Conservation (phyloP, 2,797 vertebrate genomes). For the Esox masquinongy region DNA sequence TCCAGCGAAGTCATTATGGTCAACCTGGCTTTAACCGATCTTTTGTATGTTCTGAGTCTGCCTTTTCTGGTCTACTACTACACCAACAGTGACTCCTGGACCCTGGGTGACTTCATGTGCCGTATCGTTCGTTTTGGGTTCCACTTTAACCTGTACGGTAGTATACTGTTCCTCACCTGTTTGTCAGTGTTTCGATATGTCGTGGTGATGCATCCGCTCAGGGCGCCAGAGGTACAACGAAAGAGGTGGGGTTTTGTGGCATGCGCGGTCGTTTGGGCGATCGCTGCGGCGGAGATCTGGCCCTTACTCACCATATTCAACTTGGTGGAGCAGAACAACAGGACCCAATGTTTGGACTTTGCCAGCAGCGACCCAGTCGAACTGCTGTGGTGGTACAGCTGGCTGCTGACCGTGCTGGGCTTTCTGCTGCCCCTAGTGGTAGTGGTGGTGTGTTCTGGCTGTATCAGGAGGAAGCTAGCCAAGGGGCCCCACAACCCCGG, state of each 20-base stretch:
- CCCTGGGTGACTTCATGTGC: constrained; percentile 81
- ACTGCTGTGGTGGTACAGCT: constrained; percentile 36
- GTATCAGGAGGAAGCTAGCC: constrained; percentile 41
- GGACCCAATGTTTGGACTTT: constrained; percentile 64
- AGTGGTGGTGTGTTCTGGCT: constrained; percentile 60
- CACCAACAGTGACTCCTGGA: constrained; percentile 67
- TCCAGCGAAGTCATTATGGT: constrained; percentile 84
- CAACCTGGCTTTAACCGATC: constrained; percentile 81
- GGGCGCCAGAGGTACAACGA: constrained; percentile 68
- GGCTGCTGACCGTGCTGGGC: constrained; percentile 58
- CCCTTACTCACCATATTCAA: constrained; percentile 54
- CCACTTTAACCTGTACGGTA: constrained; percentile 84
- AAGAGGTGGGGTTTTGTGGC: constrained; percentile 72
- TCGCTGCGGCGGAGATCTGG: constrained; percentile 41
- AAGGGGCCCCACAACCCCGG: constrained; percentile 40
- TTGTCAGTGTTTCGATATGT: constrained; percentile 81
- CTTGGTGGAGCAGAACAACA: neutral
- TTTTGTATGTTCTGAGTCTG: constrained; percentile 78
- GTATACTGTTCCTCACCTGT: constrained; percentile 85
- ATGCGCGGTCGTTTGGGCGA: constrained; percentile 67
- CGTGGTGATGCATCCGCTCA: constrained; percentile 72
- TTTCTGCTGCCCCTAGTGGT: constrained; percentile 60
- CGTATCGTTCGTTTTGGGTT: constrained; percentile 80
- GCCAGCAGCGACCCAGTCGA: constrained; percentile 38
- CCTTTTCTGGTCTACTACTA: constrained; percentile 86